Evolutionary conservation across 2,888 invertebrate species (phyloP).

Genomic region (Congeria kusceri): DNA sequence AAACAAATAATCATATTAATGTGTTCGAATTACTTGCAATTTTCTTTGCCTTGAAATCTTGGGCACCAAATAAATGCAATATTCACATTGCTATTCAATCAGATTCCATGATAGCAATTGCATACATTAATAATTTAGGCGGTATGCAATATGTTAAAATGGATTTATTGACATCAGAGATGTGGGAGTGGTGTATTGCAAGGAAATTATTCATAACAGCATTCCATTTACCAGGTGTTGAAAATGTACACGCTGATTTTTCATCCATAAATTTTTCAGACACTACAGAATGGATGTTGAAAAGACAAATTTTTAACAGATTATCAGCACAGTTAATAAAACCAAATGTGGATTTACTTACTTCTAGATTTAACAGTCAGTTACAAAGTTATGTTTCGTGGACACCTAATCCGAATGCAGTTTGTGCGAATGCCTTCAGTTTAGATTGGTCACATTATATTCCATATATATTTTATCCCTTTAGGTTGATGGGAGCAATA

Average conservation of each 20-base stretch:
- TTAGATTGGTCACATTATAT: slow-evolving; percentile 2
- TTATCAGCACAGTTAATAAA: no score
- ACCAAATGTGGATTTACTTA: no score
- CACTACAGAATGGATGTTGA: slow-evolving; percentile 31
- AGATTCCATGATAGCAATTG: slow-evolving; percentile 8
- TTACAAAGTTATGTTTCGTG: slow-evolving; percentile 3
- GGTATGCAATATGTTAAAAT: neutral
- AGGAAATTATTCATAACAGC: no score
- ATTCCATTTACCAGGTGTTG: no score
- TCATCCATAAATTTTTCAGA: slow-evolving; percentile 10
- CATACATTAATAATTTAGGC: neutral
- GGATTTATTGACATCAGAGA: neutral
- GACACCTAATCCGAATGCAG: no score
- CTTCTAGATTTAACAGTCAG: slow-evolving; percentile 10
- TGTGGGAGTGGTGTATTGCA: no score
- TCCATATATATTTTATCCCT: slow-evolving; percentile 16
- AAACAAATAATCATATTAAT: no score
- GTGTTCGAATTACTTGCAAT: slow-evolving; percentile 9
- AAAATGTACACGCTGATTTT: no score
- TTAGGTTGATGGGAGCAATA: slow-evolving; percentile 13
- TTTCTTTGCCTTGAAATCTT: slow-evolving; percentile 11
- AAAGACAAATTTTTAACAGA: neutral
- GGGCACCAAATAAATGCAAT: neutral
- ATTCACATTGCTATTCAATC: neutral
- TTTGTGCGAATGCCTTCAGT: slow-evolving; percentile 9